Percentiles rank a stretch among this genome's conserved stretches.
phyloP scores from a whole-genome alignment of 92 coral and sea anemone genomes.

The Phenganax subtilis region DNA sequence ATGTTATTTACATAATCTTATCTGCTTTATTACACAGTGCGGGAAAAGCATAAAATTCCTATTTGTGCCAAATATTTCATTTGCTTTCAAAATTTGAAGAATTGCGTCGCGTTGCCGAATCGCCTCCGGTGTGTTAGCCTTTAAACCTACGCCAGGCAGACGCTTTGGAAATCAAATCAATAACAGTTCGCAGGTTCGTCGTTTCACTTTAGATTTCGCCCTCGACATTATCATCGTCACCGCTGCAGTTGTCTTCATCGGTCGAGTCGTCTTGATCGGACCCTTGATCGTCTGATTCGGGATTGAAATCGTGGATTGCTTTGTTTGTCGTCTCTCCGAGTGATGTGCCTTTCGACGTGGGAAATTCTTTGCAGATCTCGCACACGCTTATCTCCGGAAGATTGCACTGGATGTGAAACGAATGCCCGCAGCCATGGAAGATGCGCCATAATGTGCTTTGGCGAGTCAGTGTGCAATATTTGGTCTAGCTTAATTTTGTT shows the following conservation, averaged over 20 bases:
- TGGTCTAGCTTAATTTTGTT: no score
- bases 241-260: background rate
- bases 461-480: no score
- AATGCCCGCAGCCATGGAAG: background rate
- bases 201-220: background rate
- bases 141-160: background rate
- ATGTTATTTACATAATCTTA: no score
- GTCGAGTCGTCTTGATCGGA: background rate
- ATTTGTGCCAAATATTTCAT: no score
- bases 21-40: no score
- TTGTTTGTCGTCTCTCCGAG: background rate
- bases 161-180: background rate
- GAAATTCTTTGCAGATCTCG: background rate
- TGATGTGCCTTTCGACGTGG: background rate
- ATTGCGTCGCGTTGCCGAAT: no score
- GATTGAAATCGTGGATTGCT: background rate
- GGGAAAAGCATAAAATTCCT: no score
- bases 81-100: no score
- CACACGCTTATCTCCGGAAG: background rate
- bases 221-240: background rate
- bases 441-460: no score
- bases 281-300: background rate
- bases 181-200: background rate
- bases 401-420: background rate
- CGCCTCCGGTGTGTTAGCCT: no score